A percentile compares a stretch with the other conserved stretches of the same genome.
Evolutionary conservation across 2,888 invertebrate species (phyloP).

Genomic region (Galeruca laticollis): DNA sequence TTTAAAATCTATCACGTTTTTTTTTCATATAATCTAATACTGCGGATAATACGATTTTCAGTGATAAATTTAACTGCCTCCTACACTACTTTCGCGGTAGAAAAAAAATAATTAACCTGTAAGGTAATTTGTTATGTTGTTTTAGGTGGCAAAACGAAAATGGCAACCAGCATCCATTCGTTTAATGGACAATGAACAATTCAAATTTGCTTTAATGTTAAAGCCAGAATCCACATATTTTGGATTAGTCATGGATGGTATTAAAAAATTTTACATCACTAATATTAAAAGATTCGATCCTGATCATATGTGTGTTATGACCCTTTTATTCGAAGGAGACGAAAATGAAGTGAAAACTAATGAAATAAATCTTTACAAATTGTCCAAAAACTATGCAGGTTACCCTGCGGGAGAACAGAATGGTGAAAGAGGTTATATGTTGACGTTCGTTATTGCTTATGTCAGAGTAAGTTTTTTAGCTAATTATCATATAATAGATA

Average conservation of each 20-base stretch:
- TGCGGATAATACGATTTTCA: too few relatives aligned
- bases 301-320: slow-evolving; percentile 87
- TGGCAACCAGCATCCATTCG: slow-evolving; percentile 97
- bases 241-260: slow-evolving; percentile 78
- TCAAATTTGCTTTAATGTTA: slow-evolving; percentile 89
- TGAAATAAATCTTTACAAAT: slow-evolving; percentile 82
- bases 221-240: slow-evolving; percentile 75
- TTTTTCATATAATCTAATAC: too few relatives aligned
- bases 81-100: too few relatives aligned
- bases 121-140: background rate
- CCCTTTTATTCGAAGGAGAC: slow-evolving; percentile 91
- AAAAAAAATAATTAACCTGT: background rate
- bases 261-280: slow-evolving; percentile 90
- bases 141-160: slow-evolving; percentile 43
- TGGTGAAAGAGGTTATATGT: slow-evolving; percentile 93
- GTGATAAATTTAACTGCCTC: too few relatives aligned
- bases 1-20: too few relatives aligned
- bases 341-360: slow-evolving; percentile 79
- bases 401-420: slow-evolving; percentile 93
- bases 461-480: slow-evolving; percentile 78
- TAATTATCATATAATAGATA: too few relatives aligned
- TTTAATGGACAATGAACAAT: slow-evolving; percentile 98
- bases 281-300: slow-evolving; percentile 88
- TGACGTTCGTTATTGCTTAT: slow-evolving; percentile 98
- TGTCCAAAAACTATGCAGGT: slow-evolving; percentile 83